Evolutionary conservation across 2,888 invertebrate species (phyloP), one percentile per base, ranked within the genome.

Genomic region (Sinhomidia bicolor): DNA sequence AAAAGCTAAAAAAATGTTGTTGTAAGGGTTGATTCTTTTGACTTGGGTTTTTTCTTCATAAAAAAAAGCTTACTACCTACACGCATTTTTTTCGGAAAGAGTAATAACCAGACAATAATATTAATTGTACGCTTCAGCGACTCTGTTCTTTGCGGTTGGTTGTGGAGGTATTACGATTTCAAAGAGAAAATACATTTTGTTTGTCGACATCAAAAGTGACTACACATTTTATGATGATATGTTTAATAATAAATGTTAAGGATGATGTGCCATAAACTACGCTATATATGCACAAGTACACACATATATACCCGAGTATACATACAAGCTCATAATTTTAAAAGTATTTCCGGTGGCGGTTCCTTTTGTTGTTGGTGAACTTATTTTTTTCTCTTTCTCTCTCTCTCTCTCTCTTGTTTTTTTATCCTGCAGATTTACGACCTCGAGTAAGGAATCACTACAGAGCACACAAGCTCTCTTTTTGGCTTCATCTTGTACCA

Each of bases 401-500:
- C n/a, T n/a, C n/a, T n/a, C n/a, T n/a, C n/a, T n/a, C n/a, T n/a
- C n/a, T n/a, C n/a, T n/a, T n/a, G n/a, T n/a, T n/a, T n/a, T n/a
- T n/a, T n/a, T n/a, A n/a, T n/a, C 14, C 44, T 94, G 0, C 95
- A 98, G 98, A 98, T 93, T 96, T 96, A 68, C 97, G 98, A 93
- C 96, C 98, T 0, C 97, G 97, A 93, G 94, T 98, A 91, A 97
- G 97, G 94, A 97, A 98, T 93, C 98, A 98, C 94, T 99, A 98
- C 94, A 95, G 98, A 91, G 98, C 98, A 1, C 98, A 98, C 94
- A 98, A 98, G 91, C 95, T 99, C 81, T 98, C 98, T 0, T 97
- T 99, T 94, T 99, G 99, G 99, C 94, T 98, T 87, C 98, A 98
- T 93, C 94, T 99, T 78, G 97, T 99, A 87, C 99, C 99, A 47